Base-by-base conservation (phyloP, 1,140 invertebrate species). In the Sycophaga agraensis region DNA sequence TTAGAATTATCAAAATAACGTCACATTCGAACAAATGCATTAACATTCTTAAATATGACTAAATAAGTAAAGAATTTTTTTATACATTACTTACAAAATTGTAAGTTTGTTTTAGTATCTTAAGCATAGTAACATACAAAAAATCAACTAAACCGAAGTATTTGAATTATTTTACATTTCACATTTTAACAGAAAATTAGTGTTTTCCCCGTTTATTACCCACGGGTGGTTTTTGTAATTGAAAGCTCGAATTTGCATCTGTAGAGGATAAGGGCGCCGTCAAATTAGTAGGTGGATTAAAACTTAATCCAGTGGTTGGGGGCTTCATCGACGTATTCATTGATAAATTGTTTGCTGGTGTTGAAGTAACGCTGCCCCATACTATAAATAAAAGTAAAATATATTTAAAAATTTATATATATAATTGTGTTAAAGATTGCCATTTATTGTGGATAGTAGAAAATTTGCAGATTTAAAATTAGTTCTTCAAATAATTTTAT, bases 161-260 rank as follows among this genome's bases (percentile, higher is more conserved):
- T 6, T 3, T 40, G 40, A 9, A 50, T 59, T 51, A 42, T 43
- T 59, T 34, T 60, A 53, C 49, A 60, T 16, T 43, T 42, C 3
- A 9, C 19, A n/a, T 0, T 17, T 55, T 24, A 19, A 50, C 17
- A 4, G 19, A 34, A 5, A 14, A 65, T 80, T 68, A 87, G 77
- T 88, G 86, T 71, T 90, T 90, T 37, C 85, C 86, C 67, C 88
- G 75, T 80, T 91, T 91, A 70, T 86, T 86, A 37, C 86, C 85
- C 42, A 81, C 74, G 2, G 89, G 89, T 40, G 89, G 89, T 69
- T 89, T 89, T 74, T 89, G 87, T 8, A 90, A 79, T 71, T 89
- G 86, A 78, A 90, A 90, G 68, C 73, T 77, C 2, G 78, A 75
- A 59, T 60, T 74, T 7, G 73, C 43, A 57, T 78, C 76, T 5